phyloP scores from a whole-genome alignment of 1,140 invertebrate genomes.

The Pseudachorutes palmiensis region DNA sequence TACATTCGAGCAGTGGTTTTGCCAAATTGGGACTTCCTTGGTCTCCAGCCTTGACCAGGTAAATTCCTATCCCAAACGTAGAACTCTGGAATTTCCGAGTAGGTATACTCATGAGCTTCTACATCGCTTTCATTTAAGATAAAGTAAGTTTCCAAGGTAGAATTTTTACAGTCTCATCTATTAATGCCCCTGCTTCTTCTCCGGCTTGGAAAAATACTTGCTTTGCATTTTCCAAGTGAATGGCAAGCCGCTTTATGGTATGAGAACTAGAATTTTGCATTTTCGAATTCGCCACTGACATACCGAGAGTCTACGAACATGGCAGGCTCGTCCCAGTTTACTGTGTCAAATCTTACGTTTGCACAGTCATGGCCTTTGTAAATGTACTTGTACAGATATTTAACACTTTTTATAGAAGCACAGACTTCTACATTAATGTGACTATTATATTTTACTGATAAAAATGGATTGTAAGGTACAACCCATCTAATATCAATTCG shows the following conservation, averaged over 20 bases:
- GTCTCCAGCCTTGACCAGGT: conserved; percentile 4
- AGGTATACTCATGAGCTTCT: conserved; percentile 33
- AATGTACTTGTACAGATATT: conserved; percentile 38
- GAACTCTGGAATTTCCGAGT: conserved; percentile 38
- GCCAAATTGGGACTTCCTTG: background rate
- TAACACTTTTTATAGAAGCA: conserved; percentile 47
- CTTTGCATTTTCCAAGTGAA: conserved; percentile 47
- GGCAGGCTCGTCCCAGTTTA: background rate
- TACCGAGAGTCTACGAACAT: conserved; percentile 28
- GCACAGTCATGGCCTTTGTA: conserved; percentile 15
- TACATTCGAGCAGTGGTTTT: conserved; percentile 19
- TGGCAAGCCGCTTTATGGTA: conserved; percentile 43
- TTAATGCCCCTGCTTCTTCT: conserved; percentile 18
- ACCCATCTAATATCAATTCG: conserved; percentile 47
- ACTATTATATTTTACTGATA: conserved; percentile 46
- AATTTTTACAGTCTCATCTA: background rate
- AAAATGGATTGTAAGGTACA: conserved; percentile 48
- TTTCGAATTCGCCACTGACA: conserved; percentile 35
- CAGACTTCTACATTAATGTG: conserved; percentile 49
- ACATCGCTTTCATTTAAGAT: conserved; percentile 22
- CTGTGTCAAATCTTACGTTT: conserved; percentile 36
- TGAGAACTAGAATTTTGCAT: conserved; percentile 34
- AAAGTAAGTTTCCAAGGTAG: conserved; percentile 36
- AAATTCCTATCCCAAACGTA: conserved; percentile 28
- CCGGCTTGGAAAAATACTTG: conserved; percentile 37